phyloP scores from a whole-genome alignment of 2,113 vertebrate species.

The Pelecanoides urinatrix region DNA sequence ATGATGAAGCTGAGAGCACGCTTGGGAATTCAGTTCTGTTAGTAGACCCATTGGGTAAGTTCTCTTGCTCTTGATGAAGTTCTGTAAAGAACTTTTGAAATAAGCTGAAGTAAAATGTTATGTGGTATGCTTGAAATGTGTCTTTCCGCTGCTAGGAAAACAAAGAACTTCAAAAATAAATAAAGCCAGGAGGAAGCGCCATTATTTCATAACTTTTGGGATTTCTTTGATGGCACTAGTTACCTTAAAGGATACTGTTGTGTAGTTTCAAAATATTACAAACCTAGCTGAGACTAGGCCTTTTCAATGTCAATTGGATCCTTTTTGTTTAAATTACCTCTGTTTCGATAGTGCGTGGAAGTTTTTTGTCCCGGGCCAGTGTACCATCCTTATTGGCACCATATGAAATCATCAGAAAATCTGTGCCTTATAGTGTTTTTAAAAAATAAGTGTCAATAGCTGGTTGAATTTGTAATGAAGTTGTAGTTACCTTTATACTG shows the following conservation, averaged over 20 bases:
- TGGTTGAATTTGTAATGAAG: too few relatives aligned
- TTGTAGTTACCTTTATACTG: neutral
- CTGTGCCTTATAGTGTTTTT: neutral
- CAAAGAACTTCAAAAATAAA: neutral
- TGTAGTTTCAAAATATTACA: neutral
- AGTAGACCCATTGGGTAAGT: neutral
- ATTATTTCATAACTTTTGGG: fast-evolving
- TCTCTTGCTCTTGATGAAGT: fast-evolving
- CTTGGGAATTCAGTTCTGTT: neutral
- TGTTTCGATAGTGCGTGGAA: fast-evolving
- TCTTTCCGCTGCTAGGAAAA: neutral
- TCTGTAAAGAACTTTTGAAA: neutral
- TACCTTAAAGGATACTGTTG: neutral
- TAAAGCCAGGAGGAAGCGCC: neutral
- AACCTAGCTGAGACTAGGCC: neutral
- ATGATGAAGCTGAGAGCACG: neutral
- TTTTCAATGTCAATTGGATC: neutral
- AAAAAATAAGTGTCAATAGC: neutral
- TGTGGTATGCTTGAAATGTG: fast-evolving
- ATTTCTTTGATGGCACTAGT: fast-evolving
- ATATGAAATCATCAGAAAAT: neutral
- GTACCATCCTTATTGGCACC: neutral
- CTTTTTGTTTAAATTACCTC: neutral
- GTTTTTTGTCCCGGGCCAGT: neutral
- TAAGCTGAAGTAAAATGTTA: neutral